Conservation (phyloP, 2,888 invertebrate genomes). For the Ichneumoninae sp. region DNA sequence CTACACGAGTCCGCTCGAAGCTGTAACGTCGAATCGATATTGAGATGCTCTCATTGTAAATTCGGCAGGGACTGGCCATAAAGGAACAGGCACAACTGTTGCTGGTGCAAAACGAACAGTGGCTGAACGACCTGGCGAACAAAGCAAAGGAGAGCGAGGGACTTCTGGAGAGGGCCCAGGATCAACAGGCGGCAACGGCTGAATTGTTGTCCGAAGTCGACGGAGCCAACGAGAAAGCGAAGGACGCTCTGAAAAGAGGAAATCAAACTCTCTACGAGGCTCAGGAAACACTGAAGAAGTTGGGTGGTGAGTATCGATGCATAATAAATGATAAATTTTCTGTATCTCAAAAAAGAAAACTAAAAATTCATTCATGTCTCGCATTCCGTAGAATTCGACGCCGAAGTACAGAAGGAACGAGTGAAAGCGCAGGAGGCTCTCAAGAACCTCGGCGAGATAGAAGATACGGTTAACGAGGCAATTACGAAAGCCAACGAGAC, state of each 20-base stretch:
- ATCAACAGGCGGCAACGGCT: constrained; percentile 92
- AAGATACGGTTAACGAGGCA: constrained; percentile 89
- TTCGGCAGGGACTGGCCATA: constrained; percentile 83
- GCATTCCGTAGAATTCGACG: constrained; percentile 90
- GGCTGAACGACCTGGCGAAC: constrained; percentile 88
- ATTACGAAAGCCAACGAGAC: constrained; percentile 90
- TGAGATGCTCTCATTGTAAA: background rate
- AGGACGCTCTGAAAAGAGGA: constrained; percentile 93
- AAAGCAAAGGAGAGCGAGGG: constrained; percentile 88
- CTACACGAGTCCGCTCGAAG: background rate
- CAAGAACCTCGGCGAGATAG: constrained; percentile 90
- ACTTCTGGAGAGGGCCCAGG: constrained; percentile 88
- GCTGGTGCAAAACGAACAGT: constrained; percentile 85
- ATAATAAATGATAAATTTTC: background rate
- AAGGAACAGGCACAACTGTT: constrained; percentile 87
- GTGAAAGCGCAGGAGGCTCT: constrained; percentile 92
- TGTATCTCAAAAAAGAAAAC: background rate
- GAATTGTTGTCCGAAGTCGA: constrained; percentile 92
- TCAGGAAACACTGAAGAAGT: constrained; percentile 90
- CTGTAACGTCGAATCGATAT: background rate
- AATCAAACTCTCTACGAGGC: constrained; percentile 93
- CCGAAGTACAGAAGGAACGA: constrained; percentile 94
- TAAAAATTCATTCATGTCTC: background rate
- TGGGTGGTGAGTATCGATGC: constrained; percentile 86
- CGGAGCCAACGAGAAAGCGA: constrained; percentile 90